Evolutionary conservation across 1,140 invertebrate genomes (phyloP), one percentile per base, ranked within the genome.

Genomic region (Drosophila tani): DNA sequence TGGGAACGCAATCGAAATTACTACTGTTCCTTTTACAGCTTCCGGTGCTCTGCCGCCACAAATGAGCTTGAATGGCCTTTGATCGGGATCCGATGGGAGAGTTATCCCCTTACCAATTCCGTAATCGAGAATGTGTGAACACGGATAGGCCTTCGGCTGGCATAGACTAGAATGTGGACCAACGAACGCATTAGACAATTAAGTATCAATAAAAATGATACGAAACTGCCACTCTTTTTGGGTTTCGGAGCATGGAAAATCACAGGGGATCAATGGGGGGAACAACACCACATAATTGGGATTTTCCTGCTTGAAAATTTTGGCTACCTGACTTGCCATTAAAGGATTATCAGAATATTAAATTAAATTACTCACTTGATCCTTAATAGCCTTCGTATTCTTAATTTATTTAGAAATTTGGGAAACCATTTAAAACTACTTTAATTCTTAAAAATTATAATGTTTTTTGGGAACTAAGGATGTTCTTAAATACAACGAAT

Each of bases 11-110:
- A 85, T 79, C 80, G 74, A 85, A 90, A 90, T 88, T 85, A 84
- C 84, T 79, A 81, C 74, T 81, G 74, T 84, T 80, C 59, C 75
- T 79, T 59, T 66, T 88, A 90, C 81, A 90, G 84, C 83, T 88
- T 88, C 84, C 84, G 84, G 84, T 86, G 58, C 82, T 79, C 79
- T 85, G 59, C 68, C 49, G 73, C 68, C 62, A 69, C 68, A 79
- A 59, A 78, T 69, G 66, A 70, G 58, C 76, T 70, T 70, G 45
- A 24, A 27, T 55, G 49, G 75, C 75, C 69, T 63, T 68, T 79
- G 84, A 88, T 87, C 55, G 65, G 75, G 24, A 65, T 81, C 66
- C 63, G 56, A 65, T 55, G 24, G 21, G 14, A 19, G 12, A 27
- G 32, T 45, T 24, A 60, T 60, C 46, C 19, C 12, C 40, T 73